Evolutionary conservation across 2,888 invertebrate species (phyloP).

Genomic region (Anodontia alba): DNA sequence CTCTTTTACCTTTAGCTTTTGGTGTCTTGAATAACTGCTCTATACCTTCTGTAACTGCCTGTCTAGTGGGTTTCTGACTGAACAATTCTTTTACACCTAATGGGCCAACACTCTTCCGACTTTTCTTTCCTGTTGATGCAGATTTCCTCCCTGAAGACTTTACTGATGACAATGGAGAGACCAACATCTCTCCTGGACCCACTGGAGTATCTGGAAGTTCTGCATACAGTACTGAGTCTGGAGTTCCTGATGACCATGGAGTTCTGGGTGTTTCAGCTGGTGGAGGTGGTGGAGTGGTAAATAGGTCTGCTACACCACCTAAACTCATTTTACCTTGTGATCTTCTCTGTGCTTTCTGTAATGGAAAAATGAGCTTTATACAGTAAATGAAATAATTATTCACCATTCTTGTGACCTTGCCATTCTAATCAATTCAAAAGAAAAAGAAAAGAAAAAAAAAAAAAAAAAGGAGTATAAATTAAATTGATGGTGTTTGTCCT

Average conservation of each 20-base stretch:
- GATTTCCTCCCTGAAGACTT: constrained; percentile 43
- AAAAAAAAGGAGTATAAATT: too few relatives aligned
- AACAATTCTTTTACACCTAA: constrained; percentile 71
- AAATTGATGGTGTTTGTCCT: background rate
- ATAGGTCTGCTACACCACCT: constrained; percentile 66
- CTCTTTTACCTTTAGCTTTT: constrained; percentile 41
- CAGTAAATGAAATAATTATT: background rate
- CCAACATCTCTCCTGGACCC: constrained; percentile 83
- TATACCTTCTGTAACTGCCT: too few relatives aligned
- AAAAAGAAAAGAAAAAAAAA: background rate
- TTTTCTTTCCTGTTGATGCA: background rate
- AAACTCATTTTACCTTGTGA: constrained; percentile 59
- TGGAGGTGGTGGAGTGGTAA: constrained; percentile 64
- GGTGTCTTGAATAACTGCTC: constrained; percentile 52
- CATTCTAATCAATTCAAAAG: background rate
- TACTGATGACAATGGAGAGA: constrained; percentile 79
- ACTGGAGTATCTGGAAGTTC: constrained; percentile 83
- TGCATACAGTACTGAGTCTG: constrained; percentile 74
- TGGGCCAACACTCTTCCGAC: constrained; percentile 62
- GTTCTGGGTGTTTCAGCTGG: constrained; percentile 53
- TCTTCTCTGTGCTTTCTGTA: constrained; percentile 48
- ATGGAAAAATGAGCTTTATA: constrained; percentile 14
- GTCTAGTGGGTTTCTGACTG: constrained; percentile 17
- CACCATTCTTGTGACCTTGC: background rate
- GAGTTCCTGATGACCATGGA: constrained; percentile 37